These are phyloP conservation scores for Hucho hucho DNA, from an alignment of 2,113 vertebrate genomes.

Conservation along the genomic window DNA sequence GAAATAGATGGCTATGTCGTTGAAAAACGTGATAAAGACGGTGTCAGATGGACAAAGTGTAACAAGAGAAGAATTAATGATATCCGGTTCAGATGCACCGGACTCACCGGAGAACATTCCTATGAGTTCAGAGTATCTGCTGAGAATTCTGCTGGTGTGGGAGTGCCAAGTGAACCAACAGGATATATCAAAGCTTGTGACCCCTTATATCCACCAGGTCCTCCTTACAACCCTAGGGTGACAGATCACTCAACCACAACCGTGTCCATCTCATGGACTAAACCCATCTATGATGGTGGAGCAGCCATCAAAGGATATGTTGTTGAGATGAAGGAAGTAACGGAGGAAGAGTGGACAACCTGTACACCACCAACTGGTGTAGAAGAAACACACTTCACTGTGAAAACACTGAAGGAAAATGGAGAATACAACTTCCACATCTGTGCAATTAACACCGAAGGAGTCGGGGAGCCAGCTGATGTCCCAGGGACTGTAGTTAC, in stretches of 20 bases:
- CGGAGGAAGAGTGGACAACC: slow-evolving; percentile 87
- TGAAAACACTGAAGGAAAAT: slow-evolving; percentile 93
- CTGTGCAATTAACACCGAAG: slow-evolving; percentile 91
- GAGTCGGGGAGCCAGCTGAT: slow-evolving; percentile 89
- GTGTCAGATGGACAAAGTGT: slow-evolving; percentile 93
- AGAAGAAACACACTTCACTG: slow-evolving; percentile 84
- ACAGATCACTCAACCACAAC: slow-evolving; percentile 89
- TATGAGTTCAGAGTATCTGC: slow-evolving; percentile 96
- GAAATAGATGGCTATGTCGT: slow-evolving; percentile 94
- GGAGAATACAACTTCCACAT: slow-evolving; percentile 95
- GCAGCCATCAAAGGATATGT: slow-evolving; percentile 87
- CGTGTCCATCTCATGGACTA: slow-evolving; percentile 89
- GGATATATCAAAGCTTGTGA: slow-evolving; percentile 91
- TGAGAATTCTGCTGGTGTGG: slow-evolving; percentile 96
- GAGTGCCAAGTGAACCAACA: slow-evolving; percentile 86
- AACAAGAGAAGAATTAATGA: slow-evolving; percentile 93
- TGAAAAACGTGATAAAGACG: slow-evolving; percentile 97
- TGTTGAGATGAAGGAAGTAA: slow-evolving; percentile 86
- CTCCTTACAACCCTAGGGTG: slow-evolving; percentile 92
- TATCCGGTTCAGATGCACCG: slow-evolving; percentile 86
- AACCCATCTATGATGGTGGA: slow-evolving; percentile 96
- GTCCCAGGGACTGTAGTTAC: slow-evolving; percentile 84
- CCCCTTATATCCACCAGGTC: slow-evolving; percentile 90
- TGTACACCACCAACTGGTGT: slow-evolving; percentile 86
- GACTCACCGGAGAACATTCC: slow-evolving; percentile 89